Conservation (phyloP, 2,113 vertebrate species). For the Zosterops japonicus region DNA sequence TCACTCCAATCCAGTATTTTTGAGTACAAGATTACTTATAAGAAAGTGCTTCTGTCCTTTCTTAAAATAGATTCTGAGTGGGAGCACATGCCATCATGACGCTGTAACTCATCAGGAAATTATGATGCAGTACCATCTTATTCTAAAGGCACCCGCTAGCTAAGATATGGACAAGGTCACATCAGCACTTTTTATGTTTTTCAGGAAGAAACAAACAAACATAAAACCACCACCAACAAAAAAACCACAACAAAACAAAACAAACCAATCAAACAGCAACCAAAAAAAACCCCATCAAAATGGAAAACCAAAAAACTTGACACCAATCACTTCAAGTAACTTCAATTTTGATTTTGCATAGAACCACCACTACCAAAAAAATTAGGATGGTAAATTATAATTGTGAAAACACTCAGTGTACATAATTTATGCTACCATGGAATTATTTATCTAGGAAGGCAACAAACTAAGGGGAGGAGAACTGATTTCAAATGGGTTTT, state of each 20-base stretch:
- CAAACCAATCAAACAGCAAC: not conserved
- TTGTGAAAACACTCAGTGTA: not conserved
- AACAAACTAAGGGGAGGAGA: not conserved
- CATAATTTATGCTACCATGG: not conserved
- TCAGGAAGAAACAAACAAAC: not conserved
- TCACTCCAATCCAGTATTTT: constrained; percentile 36
- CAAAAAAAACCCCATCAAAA: not conserved
- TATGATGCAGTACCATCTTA: constrained; percentile 37
- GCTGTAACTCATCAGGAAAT: constrained; percentile 42
- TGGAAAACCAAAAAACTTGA: not conserved
- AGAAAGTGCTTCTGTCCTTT: constrained; percentile 64
- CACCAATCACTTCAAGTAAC: not conserved
- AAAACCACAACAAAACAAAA: not conserved
- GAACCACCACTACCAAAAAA: not conserved
- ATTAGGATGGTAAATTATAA: not conserved
- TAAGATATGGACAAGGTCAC: constrained; percentile 23
- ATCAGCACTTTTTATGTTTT: not conserved
- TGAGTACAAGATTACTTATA: constrained; percentile 52
- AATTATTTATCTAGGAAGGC: not conserved
- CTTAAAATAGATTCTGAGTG: constrained; percentile 68
- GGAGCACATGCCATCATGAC: constrained; percentile 53
- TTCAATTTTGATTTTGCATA: not conserved
- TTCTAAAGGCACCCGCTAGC: not conserved
- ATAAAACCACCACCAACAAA: not conserved
- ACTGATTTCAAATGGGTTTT: not conserved